Base-by-base conservation (phyloP, 2,113 vertebrate species). In the Beaufortia kweichowensis region DNA sequence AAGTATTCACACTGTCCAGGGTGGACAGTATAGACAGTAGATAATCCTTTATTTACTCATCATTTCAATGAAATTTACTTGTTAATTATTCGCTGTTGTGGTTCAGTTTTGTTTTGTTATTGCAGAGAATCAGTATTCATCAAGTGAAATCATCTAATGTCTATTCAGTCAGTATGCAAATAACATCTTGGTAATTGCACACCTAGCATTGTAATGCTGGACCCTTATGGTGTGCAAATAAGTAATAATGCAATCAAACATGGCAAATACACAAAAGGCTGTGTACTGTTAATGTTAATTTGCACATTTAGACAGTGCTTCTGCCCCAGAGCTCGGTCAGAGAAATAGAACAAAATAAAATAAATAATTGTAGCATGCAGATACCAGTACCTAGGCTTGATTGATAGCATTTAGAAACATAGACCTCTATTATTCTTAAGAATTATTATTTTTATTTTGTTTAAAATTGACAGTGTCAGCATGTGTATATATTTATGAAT, bases 221-320 rank as follows among this genome's bases (percentile, higher is more conserved):
- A 71, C 33, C 53, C 46, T 10, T 75, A 12, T 61, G 23, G 33
- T 48, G 70, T 61, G 39, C 31, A 39, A 56, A 61, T 81, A 77
- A 88, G 85, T 89, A 90, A 90, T 90, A 87, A 86, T 85, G 84
- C 11, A 81, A 87, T 76, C n/a, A 39, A 87, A 87, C 82, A 87
- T 88, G 86, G 89, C 84, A 90, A 91, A 87, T 88, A 90, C 79
- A 84, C 77, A 78, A 91, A 73, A 79, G 91, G 89, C 90, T 90
- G 83, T 90, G 87, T 83, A 92, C 91, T 92, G 91, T 92, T 92
- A 90, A 85, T 79, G 81, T 80, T 81, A 77, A 85, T 89, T 85
- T 90, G 89, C 89, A 90, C 88, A 92, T 84, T 63, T 70, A 81
- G 80, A 90, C 65, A 82, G 88, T 80, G 82, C 81, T 84, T 84